Evolutionary conservation across 2,888 invertebrate genomes (phyloP), one percentile per base, ranked within the genome.

Genomic region (Pristionchus arcanus): DNA sequence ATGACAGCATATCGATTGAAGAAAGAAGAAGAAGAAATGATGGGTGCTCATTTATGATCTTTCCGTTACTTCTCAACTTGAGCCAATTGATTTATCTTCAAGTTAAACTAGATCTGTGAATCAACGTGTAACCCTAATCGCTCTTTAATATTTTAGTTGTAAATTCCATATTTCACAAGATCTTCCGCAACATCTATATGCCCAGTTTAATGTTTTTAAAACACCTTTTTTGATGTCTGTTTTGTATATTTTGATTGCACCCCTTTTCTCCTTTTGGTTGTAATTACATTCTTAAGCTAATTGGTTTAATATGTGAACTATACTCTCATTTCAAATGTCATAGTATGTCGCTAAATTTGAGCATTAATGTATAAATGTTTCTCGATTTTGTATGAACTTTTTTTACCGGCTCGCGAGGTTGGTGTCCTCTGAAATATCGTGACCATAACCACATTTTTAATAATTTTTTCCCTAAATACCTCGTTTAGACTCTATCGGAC

Each of bases 21-120:
- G 53, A 87, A 87, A 31, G 87, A 87, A 71, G 87, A 87, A 15
- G 87, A 87, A 59, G 87, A 87, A 15, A 34, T 87, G 31, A 55
- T 84, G 84, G 84, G 55, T 28, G 28, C 25, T 34, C 71, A 71
- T 71, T 71, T 71, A 71, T 71, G 71, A 77, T 77, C 25, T 42
- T 2, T 9, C 7, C 21, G 11, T 42, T 16, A 25, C 11, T 74
- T 15, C 16, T 34, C 37, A 31, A 28, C 28, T 68, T 68, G 37
- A 19, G 21, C 37, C 15, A 74, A 34, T 74, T 34, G 37, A 74
- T 21, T 19, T 13, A n/a, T 74, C 13, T 74, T 16, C 34, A 74
- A n/a, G 37, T 34, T 49, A 42, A 42, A 13, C 28, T 25, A 77
- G 77, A 77, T 77, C 77, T 77, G 77, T 77, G 34, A 77, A 25